These are phyloP conservation scores for Phortica okadai DNA, from an alignment of 2,888 invertebrate genomes.

Conservation along the genomic window DNA sequence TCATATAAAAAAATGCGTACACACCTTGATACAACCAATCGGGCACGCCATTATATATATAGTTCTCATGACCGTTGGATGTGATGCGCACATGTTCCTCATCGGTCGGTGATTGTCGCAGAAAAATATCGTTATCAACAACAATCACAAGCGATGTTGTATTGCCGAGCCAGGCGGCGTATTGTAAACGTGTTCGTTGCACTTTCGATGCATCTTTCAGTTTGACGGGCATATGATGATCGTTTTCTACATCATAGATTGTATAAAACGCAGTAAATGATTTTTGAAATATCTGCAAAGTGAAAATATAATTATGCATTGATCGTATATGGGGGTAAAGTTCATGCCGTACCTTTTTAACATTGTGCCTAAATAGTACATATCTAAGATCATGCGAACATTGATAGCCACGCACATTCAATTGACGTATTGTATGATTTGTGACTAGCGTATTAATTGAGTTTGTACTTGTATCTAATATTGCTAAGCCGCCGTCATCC, in stretches of 20 bases:
- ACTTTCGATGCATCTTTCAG: conserved; percentile 85
- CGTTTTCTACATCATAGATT: conserved; percentile 93
- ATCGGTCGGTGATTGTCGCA: conserved; percentile 84
- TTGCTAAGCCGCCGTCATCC: conserved; percentile 89
- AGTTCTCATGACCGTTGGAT: conserved; percentile 85
- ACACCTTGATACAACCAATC: conserved; percentile 98
- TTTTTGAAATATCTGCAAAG: conserved; percentile 87
- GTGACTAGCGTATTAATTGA: conserved; percentile 88
- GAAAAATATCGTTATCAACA: conserved; percentile 92
- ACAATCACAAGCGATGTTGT: conserved; percentile 87
- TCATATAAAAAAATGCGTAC: not conserved
- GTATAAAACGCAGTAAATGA: conserved; percentile 93
- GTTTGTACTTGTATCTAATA: conserved; percentile 88
- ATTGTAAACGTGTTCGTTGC: conserved; percentile 86
- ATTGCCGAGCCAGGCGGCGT: conserved; percentile 89
- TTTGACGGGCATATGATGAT: conserved; percentile 91
- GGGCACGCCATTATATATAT: conserved; percentile 93
- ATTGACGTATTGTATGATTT: conserved; percentile 91
- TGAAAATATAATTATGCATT: conserved; percentile 38
- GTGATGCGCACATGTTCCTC: conserved; percentile 85
- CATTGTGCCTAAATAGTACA: conserved; percentile 92
- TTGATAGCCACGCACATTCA: conserved; percentile 91
- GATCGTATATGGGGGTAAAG: not conserved
- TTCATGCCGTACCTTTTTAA: conserved; percentile 83
- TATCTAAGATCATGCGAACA: conserved; percentile 91